A percentile compares a stretch with the other conserved stretches of the same genome.
Conservation (phyloP, 2,888 invertebrate genomes). For the Chrysolina oricalcia region DNA sequence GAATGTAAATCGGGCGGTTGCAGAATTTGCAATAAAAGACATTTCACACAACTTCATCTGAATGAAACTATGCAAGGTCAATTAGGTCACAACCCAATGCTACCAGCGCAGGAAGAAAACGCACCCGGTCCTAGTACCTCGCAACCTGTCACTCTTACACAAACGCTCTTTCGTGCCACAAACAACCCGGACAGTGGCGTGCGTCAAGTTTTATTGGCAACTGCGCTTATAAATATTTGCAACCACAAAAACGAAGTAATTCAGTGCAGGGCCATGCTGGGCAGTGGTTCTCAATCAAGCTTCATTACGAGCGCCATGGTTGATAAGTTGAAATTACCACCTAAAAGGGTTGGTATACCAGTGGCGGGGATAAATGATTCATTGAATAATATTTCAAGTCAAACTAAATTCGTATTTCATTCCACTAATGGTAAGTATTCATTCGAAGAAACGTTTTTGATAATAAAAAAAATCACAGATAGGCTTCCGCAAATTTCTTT, state of each 20-base stretch:
- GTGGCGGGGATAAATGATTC: slow-evolving; percentile 14
- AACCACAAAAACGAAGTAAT: slow-evolving; percentile 7
- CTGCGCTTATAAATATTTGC: slow-evolving; percentile 32
- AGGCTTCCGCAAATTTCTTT: slow-evolving; percentile 2
- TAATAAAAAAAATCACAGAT: slow-evolving; percentile 19
- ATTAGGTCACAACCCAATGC: too few species aligned
- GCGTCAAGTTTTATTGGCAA: slow-evolving; percentile 35
- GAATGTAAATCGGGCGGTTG: not conserved
- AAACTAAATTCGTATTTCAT: not conserved
- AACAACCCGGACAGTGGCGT: not conserved
- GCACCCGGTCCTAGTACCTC: not conserved
- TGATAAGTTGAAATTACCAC: slow-evolving; percentile 4
- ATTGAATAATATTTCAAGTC: slow-evolving; percentile 1
- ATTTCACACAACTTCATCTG: too few species aligned
- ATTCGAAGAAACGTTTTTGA: not conserved
- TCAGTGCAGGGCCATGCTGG: slow-evolving; percentile 30
- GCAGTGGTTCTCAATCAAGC: slow-evolving; percentile 37
- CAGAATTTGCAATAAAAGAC: too few species aligned
- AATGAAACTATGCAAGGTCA: too few species aligned
- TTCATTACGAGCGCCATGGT: slow-evolving; percentile 35
- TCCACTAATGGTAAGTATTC: not conserved
- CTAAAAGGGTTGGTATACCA: not conserved
- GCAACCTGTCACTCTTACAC: not conserved
- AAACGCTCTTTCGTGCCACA: not conserved
- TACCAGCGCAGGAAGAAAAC: not conserved